Evolutionary conservation across 2,113 vertebrate species (phyloP), one percentile per base, ranked within the genome.

Genomic region (Noctilio leporinus): DNA sequence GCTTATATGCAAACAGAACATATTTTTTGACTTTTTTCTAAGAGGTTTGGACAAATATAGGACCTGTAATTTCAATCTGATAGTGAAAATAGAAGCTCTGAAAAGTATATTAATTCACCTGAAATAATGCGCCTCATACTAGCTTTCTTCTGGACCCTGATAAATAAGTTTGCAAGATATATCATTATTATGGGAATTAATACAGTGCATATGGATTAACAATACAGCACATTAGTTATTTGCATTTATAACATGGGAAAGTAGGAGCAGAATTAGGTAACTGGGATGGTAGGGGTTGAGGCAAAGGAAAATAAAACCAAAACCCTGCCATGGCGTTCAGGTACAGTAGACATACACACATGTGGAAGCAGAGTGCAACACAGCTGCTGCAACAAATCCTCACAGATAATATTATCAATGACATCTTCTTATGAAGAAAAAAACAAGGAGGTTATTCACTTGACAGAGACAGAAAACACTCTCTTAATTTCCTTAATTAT

Each of bases 401-500:
- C 55, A 12, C 1, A 7, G n/a, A 3, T 67, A 78, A 67, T 81
- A 40, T 77, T 91, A 12, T 26, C 45, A 55, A 33, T 62, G 73
- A 53, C 70, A 35, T 67, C 59, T 72, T 49, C 51, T 47, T 78
- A 64, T 15, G 15, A 92, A 84, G 67, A 93, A 86, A 89, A 2
- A 51, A 62, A 89, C 22, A 77, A 35, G 67, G 92, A 96, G 55
- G 35, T 82, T 47, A 86, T 57, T 86, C 7, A 67, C 33, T 57
- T 70, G 69, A 89, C 70, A 88, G 82, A 28, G 55, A 82, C n/a
- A 89, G 35, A 77, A 86, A 45, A 4, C 24, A 7, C n/a, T 93
- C 55, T 70, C 9, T 70, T 76, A 49, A 89, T 91, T 90, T 92
- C 47, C 72, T 91, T 43, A 40, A 45, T 90, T 82, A 35, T 91